Evolutionary conservation across 1,140 invertebrate species (phyloP).

Genomic region (Carposina sasakii): DNA sequence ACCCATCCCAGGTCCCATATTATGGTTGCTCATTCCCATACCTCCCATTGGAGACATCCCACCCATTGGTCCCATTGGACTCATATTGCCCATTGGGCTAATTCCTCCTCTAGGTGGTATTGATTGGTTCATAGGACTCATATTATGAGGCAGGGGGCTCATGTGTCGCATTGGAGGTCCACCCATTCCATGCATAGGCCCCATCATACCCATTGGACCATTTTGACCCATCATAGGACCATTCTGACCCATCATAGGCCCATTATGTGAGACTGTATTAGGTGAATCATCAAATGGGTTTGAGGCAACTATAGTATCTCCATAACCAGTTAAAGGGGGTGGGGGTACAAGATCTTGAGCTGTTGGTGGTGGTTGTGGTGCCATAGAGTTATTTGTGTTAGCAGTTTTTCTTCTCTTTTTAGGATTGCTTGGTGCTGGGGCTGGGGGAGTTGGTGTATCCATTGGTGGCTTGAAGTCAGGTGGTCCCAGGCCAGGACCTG

Average conservation of each 20-base stretch:
- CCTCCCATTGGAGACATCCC: slow-evolving; percentile 72
- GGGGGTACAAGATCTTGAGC: slow-evolving; percentile 83
- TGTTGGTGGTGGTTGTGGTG: slow-evolving; percentile 74
- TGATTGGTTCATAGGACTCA: slow-evolving; percentile 80
- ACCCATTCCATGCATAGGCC: slow-evolving; percentile 76
- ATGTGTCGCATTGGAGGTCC: slow-evolving; percentile 81
- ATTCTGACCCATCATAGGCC: slow-evolving; percentile 77
- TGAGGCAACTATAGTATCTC: slow-evolving; percentile 94
- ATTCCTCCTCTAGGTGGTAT: slow-evolving; percentile 76
- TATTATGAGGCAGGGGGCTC: slow-evolving; percentile 77
- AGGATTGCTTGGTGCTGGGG: slow-evolving; percentile 77
- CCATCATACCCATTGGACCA: slow-evolving; percentile 75
- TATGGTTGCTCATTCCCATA: slow-evolving; percentile 71
- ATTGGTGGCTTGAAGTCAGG: slow-evolving; percentile 77
- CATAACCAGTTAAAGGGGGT: slow-evolving; percentile 90
- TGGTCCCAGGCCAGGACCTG: slow-evolving; percentile 76
- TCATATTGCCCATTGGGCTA: slow-evolving; percentile 81
- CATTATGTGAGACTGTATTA: slow-evolving; percentile 73
- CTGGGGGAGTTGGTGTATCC: slow-evolving; percentile 72
- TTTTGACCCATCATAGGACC: slow-evolving; percentile 73
- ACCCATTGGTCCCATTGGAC: slow-evolving; percentile 74
- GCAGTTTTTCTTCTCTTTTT: slow-evolving; percentile 81
- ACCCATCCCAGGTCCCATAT: slow-evolving; percentile 72
- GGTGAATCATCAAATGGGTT: slow-evolving; percentile 97
- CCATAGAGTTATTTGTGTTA: slow-evolving; percentile 74